A percentile compares a stretch with the other conserved stretches of the same genome.
phyloP scores from a whole-genome alignment of 2,888 invertebrate genomes.

The Drosophila greeni region DNA sequence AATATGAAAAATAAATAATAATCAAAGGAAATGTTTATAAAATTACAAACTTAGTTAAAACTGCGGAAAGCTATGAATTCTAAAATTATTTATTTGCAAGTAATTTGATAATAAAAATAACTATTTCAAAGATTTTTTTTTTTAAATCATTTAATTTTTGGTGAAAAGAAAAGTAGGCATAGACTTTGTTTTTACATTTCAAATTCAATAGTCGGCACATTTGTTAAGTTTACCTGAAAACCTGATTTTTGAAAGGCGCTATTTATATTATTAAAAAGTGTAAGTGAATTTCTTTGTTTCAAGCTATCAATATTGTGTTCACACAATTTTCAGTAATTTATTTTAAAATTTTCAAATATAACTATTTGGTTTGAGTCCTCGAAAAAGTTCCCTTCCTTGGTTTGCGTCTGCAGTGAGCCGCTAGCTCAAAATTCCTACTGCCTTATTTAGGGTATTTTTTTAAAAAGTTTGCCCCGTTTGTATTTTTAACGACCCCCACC shows the following conservation, averaged over 20 bases:
- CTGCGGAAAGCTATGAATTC: no score
- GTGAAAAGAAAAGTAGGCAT: constrained; percentile 6
- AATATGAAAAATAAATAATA: neutral
- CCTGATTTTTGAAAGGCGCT: neutral
- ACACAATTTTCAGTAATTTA: no score
- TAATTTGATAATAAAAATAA: neutral
- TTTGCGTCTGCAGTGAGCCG: neutral
- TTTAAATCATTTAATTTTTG: no score
- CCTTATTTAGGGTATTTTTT: no score
- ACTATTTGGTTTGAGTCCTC: neutral
- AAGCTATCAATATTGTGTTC: no score
- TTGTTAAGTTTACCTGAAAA: neutral
- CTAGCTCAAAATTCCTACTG: no score
- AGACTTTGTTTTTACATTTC: neutral
- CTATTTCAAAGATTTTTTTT: no score
- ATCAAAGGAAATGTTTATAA: neutral
- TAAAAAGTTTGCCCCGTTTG: neutral
- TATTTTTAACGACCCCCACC: neutral
- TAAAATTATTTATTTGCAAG: no score
- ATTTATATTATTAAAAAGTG: neutral
- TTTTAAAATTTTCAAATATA: no score
- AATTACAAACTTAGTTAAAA: neutral
- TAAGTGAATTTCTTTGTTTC: no score
- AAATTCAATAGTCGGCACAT: neutral
- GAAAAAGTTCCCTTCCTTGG: neutral